Evolutionary conservation across 2,113 vertebrate genomes (phyloP).

Genomic region (Dermatemys mawii): DNA sequence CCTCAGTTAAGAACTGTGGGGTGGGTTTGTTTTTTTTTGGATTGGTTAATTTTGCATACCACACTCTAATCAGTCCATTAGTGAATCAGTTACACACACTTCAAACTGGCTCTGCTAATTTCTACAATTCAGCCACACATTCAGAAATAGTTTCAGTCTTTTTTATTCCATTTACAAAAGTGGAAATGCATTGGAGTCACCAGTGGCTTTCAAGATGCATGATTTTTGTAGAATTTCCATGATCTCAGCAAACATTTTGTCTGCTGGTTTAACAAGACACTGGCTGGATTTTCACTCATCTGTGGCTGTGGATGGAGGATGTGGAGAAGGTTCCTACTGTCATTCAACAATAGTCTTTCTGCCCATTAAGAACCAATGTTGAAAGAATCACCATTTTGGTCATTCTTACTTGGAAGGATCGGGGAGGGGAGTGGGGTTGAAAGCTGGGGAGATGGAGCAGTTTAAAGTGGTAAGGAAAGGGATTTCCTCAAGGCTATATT

Average conservation of each 20-base stretch:
- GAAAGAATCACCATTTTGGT: neutral
- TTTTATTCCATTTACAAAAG: constrained; percentile 6
- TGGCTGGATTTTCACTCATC: neutral
- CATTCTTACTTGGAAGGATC: no score
- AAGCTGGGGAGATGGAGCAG: neutral
- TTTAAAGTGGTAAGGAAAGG: neutral
- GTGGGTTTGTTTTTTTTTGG: neutral
- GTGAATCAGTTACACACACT: neutral
- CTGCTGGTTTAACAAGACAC: no score
- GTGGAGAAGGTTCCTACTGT: neutral
- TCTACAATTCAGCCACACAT: neutral
- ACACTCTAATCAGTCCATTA: neutral
- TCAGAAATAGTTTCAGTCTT: constrained; percentile 4
- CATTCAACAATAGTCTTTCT: neutral
- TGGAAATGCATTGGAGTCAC: neutral
- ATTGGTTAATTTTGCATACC: neutral
- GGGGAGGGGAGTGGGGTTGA: neutral
- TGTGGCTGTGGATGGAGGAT: neutral
- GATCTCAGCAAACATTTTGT: neutral
- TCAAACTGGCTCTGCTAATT: neutral
- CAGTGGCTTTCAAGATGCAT: constrained; percentile 4
- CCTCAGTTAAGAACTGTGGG: neutral
- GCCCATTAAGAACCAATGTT: neutral
- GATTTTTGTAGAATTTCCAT: neutral
- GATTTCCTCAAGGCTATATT: neutral